Conservation (phyloP, 2,888 invertebrate species). For the Acleris holmiana region DNA sequence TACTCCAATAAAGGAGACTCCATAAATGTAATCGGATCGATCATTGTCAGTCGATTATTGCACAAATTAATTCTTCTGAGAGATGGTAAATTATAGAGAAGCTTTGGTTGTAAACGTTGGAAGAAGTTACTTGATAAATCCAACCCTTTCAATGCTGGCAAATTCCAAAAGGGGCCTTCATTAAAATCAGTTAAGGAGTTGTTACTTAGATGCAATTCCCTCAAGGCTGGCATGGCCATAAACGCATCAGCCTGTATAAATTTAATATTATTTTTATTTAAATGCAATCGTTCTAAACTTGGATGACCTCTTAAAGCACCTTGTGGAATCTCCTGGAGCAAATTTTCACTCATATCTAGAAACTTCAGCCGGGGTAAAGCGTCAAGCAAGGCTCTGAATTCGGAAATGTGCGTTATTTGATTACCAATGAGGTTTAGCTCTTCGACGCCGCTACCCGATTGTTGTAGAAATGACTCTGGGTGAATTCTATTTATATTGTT, state of each 20-base stretch:
- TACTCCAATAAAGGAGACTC: slow-evolving; percentile 90
- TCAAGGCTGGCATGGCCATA: slow-evolving; percentile 91
- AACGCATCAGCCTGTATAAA: slow-evolving; percentile 92
- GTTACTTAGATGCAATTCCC: slow-evolving; percentile 92
- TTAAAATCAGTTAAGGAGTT: slow-evolving; percentile 91
- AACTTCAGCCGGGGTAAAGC: slow-evolving; percentile 90
- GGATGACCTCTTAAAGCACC: slow-evolving; percentile 92
- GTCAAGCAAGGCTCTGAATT: slow-evolving; percentile 89
- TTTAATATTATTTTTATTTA: slow-evolving; percentile 91
- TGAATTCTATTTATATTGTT: slow-evolving; percentile 91
- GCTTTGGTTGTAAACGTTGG: slow-evolving; percentile 87
- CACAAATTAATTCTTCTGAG: slow-evolving; percentile 91
- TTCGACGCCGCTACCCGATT: slow-evolving; percentile 89
- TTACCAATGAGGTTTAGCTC: slow-evolving; percentile 91
- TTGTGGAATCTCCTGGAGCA: slow-evolving; percentile 89
- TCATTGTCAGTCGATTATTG: slow-evolving; percentile 87
- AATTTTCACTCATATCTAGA: slow-evolving; percentile 91
- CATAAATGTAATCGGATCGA: slow-evolving; percentile 90
- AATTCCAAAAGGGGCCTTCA: slow-evolving; percentile 92
- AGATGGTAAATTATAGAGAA: slow-evolving; percentile 90
- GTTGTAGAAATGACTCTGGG: slow-evolving; percentile 91
- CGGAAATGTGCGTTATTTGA: slow-evolving; percentile 89
- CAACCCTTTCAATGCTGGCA: slow-evolving; percentile 92
- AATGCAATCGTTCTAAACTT: slow-evolving; percentile 90
- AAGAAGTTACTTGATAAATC: slow-evolving; percentile 92